A percentile compares a stretch with the other conserved stretches of the same genome.
These are phyloP conservation scores for Bos indicus DNA, from an alignment of 2,113 vertebrate species.

Conservation along the genomic window DNA sequence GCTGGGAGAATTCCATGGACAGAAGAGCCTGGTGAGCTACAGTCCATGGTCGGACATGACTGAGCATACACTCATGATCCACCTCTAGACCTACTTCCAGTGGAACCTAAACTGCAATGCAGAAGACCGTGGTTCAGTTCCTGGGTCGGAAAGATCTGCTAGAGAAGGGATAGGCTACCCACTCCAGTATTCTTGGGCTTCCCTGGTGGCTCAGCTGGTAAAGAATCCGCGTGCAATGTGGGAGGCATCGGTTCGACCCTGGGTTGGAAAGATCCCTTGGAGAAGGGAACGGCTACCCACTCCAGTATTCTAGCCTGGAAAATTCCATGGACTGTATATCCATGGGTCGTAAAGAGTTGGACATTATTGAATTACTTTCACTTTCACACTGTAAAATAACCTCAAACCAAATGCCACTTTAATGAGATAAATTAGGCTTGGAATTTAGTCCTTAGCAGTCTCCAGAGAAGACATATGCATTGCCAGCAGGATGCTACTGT, in stretches of 20 bases:
- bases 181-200: background rate
- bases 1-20: background rate
- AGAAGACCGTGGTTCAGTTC: background rate
- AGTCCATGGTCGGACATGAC: background rate
- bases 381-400: background rate
- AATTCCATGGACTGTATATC: background rate
- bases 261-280: background rate
- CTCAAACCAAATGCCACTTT: background rate
- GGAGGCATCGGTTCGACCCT: background rate
- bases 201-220: background rate
- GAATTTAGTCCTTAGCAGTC: constrained; percentile 1
- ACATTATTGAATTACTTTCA: background rate
- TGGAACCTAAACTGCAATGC: background rate
- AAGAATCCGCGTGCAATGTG: background rate
- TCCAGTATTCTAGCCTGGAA: background rate
- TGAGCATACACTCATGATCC: background rate
- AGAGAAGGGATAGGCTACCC: background rate
- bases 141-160: rapidly evolving
- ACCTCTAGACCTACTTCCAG: background rate
- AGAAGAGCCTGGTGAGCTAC: background rate
- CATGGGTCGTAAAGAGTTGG: background rate
- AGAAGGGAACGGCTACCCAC: background rate
- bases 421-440: constrained; percentile 18
- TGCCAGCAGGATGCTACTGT: background rate
- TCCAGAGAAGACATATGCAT: background rate